Base-by-base conservation (phyloP, 64 coral and sea anemone species). In the Porites australiensis region DNA sequence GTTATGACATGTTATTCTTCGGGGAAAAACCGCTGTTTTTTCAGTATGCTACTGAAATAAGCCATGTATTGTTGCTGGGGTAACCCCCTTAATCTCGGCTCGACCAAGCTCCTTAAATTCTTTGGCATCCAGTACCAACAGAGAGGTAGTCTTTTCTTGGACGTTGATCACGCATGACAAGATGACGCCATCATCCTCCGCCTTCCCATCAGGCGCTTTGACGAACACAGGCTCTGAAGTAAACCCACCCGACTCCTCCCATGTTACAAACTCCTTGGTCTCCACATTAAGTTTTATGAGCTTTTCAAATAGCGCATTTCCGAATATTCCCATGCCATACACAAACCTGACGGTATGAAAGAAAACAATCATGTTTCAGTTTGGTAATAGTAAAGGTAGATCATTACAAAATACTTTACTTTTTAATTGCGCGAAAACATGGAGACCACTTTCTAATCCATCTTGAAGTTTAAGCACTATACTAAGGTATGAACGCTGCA, bases 151-250 rank as follows among this genome's bases (percentile, higher is more conserved):
- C n/a, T 89, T 60, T 13, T 98, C 95, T 14, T 52, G 58, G 23
- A 88, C 51, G 72, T 95, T 93, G 59, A 95, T 92, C 11, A 98
- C 93, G 46, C 85, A 73, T n/a, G 93, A 98, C 44, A 98, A 13
- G 49, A 98, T 73, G 4, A 98, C 78, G 22, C 96, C 96, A 68
- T 98, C 96, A 74, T 98, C 96, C 73, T 98, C 96, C 59, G 69
- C 73, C 19, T 85, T 67, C 5, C 82, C 60, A 14, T 88, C 72
- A 22, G 96, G 96, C 14, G 79, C 86, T 82, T 90, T 87, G 7
- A 98, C 79, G 58, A 98, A 98, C 54, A 95, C 93, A 13, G 96
- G 96, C 62, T 98, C 96, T 13, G 96, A 98, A 3, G 89, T 37
- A 53, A 55, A 92, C 16, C 70, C 79, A 10, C 67, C 79, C 1